These are phyloP conservation scores for Drosophila simulans DNA, from an alignment of 1,140 invertebrate species.

Conservation along the genomic window DNA sequence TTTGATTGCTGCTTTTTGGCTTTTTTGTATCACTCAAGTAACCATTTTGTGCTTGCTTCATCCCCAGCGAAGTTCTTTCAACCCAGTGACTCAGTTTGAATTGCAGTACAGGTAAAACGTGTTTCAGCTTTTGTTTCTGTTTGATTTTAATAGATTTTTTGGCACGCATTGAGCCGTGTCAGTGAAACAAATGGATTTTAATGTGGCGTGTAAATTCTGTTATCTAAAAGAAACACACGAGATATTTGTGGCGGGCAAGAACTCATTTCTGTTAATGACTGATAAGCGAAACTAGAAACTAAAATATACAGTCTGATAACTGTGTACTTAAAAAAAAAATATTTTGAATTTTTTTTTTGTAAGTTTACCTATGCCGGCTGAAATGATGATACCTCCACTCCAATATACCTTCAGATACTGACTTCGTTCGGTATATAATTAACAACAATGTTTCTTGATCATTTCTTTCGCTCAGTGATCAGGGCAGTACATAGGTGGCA, in stretches of 20 bases:
- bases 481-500: neutral
- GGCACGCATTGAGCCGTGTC: constrained; percentile 40
- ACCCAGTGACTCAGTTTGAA: constrained; percentile 57
- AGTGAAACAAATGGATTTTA: constrained; percentile 47
- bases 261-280: constrained; percentile 22
- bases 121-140: constrained; percentile 26
- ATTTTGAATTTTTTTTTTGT: neutral
- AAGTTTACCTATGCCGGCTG: no score
- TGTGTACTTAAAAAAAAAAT: constrained; percentile 1
- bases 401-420: neutral
- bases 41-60: constrained; percentile 31
- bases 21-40: constrained; percentile 9
- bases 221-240: constrained; percentile 25
- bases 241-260: neutral
- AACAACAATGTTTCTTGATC: no score
- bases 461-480: constrained; percentile 3
- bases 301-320: constrained; percentile 3
- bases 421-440: no score
- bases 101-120: constrained; percentile 52
- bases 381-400: neutral
- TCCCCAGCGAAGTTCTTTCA: constrained; percentile 51
- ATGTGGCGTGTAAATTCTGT: constrained; percentile 45
- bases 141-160: constrained; percentile 12
- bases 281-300: constrained; percentile 35
- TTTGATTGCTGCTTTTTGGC: constrained; percentile 23